A percentile compares a stretch with the other conserved stretches of the same genome.
phyloP scores from a whole-genome alignment of 2,797 vertebrate species.

The Pipistrellus pygmaeus region DNA sequence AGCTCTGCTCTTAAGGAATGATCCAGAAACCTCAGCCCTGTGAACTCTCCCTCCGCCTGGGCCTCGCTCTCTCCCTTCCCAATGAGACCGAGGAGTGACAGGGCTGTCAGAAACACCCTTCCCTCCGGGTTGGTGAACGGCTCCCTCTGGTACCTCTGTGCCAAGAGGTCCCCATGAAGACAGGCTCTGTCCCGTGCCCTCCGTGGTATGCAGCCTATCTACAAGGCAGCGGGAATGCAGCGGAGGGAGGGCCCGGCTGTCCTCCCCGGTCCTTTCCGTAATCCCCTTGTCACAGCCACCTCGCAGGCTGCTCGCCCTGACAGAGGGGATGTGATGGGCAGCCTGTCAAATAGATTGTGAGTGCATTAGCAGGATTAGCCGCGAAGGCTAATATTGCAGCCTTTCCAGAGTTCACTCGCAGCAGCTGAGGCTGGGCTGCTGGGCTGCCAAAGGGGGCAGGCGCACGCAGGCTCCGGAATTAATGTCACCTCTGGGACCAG shows the following conservation, averaged over 20 bases:
- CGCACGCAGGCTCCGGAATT: constrained; percentile 2
- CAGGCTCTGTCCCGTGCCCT: background rate
- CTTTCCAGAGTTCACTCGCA: background rate
- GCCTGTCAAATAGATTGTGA: constrained; percentile 68
- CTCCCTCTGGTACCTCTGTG: constrained; percentile 21
- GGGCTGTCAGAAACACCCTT: background rate
- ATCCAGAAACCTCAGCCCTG: background rate
- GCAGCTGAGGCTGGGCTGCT: background rate
- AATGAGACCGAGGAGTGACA: background rate
- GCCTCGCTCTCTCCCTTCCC: background rate
- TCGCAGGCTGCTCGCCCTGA: background rate
- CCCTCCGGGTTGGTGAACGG: background rate
- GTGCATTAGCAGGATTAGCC: constrained; percentile 72
- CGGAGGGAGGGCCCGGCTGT: background rate
- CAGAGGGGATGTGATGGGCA: constrained; percentile 57
- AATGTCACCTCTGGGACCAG: background rate
- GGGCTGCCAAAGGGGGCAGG: background rate
- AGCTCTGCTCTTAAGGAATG: background rate
- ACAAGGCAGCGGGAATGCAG: background rate
- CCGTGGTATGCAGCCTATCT: constrained; percentile 54
- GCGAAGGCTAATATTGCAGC: constrained; percentile 1
- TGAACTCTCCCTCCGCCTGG: background rate
- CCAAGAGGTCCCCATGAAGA: background rate
- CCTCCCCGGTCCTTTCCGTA: background rate
- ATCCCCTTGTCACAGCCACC: constrained; percentile 73